phyloP scores from a whole-genome alignment of 1,140 invertebrate genomes.

The Drosophila albomicans region DNA sequence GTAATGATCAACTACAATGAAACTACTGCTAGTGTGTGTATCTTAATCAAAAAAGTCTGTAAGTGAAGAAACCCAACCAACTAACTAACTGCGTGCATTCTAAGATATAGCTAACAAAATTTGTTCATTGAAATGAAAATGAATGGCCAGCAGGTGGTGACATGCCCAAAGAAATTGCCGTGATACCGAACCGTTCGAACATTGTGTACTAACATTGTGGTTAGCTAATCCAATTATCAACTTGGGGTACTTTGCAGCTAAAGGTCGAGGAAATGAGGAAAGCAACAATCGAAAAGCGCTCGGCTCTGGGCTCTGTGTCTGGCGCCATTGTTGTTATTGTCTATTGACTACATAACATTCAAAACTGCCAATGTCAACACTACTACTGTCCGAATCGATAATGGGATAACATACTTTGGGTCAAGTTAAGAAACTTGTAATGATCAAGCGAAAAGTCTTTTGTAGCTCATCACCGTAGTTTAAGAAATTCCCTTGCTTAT shows the following conservation, averaged over 20 bases:
- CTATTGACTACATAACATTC: slow-evolving; percentile 62
- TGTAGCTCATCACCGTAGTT: neutral
- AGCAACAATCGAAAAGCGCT: slow-evolving; percentile 10
- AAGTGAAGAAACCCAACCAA: slow-evolving; percentile 65
- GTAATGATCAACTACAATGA: slow-evolving; percentile 44
- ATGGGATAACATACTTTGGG: slow-evolving; percentile 9
- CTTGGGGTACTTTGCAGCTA: slow-evolving; percentile 35
- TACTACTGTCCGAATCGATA: slow-evolving; percentile 57
- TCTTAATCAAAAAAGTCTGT: slow-evolving; percentile 83
- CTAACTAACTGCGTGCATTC: slow-evolving; percentile 34
- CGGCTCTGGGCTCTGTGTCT: slow-evolving; percentile 18
- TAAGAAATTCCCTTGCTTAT: neutral
- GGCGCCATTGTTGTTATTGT: slow-evolving; percentile 52
- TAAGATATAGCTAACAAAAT: slow-evolving; percentile 11
- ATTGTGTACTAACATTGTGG: slow-evolving; percentile 41
- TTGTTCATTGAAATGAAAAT: slow-evolving; percentile 31
- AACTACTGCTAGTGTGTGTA: slow-evolving; percentile 73
- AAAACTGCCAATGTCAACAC: slow-evolving; percentile 67
- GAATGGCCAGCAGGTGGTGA: slow-evolving; percentile 63
- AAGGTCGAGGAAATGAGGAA: slow-evolving; percentile 63
- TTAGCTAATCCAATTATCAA: slow-evolving; percentile 73
- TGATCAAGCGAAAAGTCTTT: neutral
- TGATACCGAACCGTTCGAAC: slow-evolving; percentile 40
- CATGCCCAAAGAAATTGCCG: slow-evolving; percentile 38
- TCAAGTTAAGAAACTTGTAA: neutral